A percentile compares a stretch with the other conserved stretches of the same genome.
Conservation (phyloP, 1,140 invertebrate genomes). For the Trichoplusia ni region DNA sequence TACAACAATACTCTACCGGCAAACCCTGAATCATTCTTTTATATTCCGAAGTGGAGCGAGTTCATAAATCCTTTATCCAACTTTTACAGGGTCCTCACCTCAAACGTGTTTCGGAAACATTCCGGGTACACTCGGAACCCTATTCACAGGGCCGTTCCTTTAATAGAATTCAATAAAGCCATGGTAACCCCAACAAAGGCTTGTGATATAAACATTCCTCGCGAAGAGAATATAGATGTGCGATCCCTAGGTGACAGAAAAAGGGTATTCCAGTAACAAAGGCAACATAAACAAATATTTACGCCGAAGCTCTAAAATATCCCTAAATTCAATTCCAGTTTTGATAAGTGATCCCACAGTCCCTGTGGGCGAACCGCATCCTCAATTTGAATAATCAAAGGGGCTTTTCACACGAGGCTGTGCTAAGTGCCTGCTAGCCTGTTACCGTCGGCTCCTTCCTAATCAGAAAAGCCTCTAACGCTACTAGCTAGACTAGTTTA, state of each 20-base stretch:
- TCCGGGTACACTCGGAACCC: not conserved
- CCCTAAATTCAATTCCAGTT: slow-evolving; percentile 17
- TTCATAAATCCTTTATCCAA: too few species aligned
- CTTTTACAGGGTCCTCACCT: not conserved
- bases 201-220: slow-evolving; percentile 13
- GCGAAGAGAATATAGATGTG: not conserved
- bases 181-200: not conserved
- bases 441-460: too few species aligned
- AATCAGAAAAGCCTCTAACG: too few species aligned
- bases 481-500: too few species aligned
- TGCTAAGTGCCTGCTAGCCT: too few species aligned
- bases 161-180: slow-evolving; percentile 17
- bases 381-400: slow-evolving; percentile 28
- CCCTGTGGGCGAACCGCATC: slow-evolving; percentile 5
- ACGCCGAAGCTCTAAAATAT: slow-evolving; percentile 9
- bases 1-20: not conserved
- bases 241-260: not conserved
- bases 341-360: slow-evolving; percentile 14
- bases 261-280: not conserved
- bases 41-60: too few species aligned
- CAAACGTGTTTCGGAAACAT: not conserved
- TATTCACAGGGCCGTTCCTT: not conserved
- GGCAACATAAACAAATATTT: slow-evolving; percentile 20
- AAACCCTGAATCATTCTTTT: not conserved
- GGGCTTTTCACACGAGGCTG: not conserved